Conservation (phyloP, 2,797 vertebrate genomes). For the Lutjanus argentimaculatus region DNA sequence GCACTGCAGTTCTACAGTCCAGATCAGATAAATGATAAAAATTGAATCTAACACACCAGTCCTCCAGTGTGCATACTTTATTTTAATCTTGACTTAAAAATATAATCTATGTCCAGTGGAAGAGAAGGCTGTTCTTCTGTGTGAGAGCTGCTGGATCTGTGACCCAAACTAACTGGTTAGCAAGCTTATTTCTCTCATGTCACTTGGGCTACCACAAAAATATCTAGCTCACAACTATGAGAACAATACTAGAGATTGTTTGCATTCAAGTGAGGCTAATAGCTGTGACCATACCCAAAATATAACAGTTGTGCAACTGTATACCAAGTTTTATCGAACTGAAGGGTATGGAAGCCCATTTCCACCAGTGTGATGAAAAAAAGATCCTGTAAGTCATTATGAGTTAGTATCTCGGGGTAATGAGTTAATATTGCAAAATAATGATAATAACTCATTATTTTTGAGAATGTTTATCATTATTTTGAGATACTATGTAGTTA, state of each 20-base stretch:
- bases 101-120: background rate
- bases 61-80: background rate
- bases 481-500: too few species aligned
- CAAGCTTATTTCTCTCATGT: background rate
- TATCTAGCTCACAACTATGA: background rate
- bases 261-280: background rate
- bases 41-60: too few species aligned
- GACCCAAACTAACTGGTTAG: background rate
- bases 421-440: too few species aligned
- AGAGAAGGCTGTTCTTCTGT: background rate
- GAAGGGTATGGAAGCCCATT: too few species aligned
- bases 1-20: too few species aligned
- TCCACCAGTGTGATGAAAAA: too few species aligned
- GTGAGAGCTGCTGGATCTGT: background rate
- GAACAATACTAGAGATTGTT: background rate
- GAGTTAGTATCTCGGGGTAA: too few species aligned
- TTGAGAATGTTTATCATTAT: too few species aligned
- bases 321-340: background rate
- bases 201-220: background rate
- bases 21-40: too few species aligned
- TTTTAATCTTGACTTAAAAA: background rate
- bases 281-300: background rate
- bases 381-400: too few species aligned
- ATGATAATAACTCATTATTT: too few species aligned
- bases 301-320: background rate